Conservation (phyloP, 2,113 vertebrate genomes). For the Lanius collurio region DNA sequence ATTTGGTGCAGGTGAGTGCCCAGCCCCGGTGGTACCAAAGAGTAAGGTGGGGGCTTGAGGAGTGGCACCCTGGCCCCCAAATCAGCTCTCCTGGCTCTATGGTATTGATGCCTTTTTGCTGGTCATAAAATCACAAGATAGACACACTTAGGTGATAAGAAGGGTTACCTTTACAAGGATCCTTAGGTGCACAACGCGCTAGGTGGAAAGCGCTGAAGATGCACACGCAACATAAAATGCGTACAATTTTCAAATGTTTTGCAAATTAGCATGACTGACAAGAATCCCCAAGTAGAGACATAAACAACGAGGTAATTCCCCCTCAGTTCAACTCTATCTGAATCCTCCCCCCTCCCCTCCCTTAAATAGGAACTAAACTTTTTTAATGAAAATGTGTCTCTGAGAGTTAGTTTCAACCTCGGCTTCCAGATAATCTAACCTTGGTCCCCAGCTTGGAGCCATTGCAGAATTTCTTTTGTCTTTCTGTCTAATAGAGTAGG, state of each 20-base stretch:
- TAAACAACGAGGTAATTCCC: neutral
- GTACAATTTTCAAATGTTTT: neutral
- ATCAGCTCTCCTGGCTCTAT: neutral
- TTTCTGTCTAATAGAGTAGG: neutral
- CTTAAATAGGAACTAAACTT: neutral
- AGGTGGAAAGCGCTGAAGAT: fast-evolving
- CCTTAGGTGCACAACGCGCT: neutral
- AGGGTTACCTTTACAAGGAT: neutral
- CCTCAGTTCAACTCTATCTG: neutral
- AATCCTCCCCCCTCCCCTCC: fast-evolving
- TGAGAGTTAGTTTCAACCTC: neutral
- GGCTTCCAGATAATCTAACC: neutral
- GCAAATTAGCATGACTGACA: neutral
- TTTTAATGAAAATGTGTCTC: neutral
- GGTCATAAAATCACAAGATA: neutral
- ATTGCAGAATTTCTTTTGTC: neutral
- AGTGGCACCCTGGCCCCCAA: neutral
- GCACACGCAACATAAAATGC: fast-evolving
- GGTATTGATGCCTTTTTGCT: neutral
- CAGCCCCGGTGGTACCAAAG: neutral
- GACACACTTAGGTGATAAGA: neutral
- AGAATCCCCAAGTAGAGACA: neutral
- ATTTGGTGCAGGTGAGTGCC: neutral
- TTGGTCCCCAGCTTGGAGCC: neutral
- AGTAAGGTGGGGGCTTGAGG: neutral